Percentiles rank a stretch among this genome's conserved stretches.
These are phyloP conservation scores for Protaetia brevitarsis DNA, from an alignment of 1,140 invertebrate genomes.

Conservation along the genomic window DNA sequence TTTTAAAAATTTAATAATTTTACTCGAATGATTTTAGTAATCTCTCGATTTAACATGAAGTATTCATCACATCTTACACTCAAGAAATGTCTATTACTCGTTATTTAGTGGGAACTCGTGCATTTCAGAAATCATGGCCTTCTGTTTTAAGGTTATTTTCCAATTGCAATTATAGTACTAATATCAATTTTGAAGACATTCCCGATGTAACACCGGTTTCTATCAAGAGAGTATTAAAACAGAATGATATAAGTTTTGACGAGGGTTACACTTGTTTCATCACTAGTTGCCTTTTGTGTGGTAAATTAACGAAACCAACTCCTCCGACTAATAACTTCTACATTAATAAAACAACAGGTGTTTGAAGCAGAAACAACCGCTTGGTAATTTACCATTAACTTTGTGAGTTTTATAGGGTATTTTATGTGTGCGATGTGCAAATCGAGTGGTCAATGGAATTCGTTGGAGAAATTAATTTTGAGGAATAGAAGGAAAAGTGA, in stretches of 20 bases:
- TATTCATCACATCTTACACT: neutral
- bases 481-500: conserved; percentile 44
- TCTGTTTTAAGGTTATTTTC: neutral
- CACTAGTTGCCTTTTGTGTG: conserved; percentile 56
- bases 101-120: neutral
- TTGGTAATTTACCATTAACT: neutral
- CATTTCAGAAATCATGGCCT: neutral
- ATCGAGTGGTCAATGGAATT: conserved; percentile 56
- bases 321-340: conserved; percentile 50
- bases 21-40: too few relatives aligned
- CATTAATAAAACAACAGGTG: conserved; percentile 67
- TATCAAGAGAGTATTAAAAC: conserved; percentile 52
- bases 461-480: conserved; percentile 53
- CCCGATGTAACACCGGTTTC: conserved; percentile 45
- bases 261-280: conserved; percentile 62
- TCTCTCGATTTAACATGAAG: neutral
- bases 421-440: conserved; percentile 64
- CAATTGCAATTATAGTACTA: neutral
- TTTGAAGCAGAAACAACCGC: conserved; percentile 3
- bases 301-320: conserved; percentile 37
- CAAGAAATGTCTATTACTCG: neutral
- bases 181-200: conserved; percentile 42
- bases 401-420: conserved; percentile 52
- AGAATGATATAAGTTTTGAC: conserved; percentile 46
- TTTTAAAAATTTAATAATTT: too few relatives aligned